A percentile compares a stretch with the other conserved stretches of the same genome.
These are phyloP conservation scores for Thereva unica DNA, from an alignment of 2,888 invertebrate genomes.

Conservation along the genomic window DNA sequence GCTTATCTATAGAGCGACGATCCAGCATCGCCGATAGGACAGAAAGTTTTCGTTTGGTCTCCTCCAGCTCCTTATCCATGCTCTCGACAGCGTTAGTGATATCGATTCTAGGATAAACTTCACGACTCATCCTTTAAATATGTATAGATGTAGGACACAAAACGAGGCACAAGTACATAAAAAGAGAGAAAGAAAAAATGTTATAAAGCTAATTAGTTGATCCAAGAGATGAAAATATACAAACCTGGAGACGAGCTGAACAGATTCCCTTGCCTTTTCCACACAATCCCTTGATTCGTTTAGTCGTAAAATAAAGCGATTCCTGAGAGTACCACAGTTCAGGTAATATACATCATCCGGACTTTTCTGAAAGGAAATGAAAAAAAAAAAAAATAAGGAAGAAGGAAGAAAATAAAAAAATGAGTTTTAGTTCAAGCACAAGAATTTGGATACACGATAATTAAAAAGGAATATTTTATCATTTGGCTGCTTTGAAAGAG, in stretches of 20 bases:
- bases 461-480: too few species aligned
- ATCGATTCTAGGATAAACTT: conserved; percentile 57
- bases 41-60: conserved; percentile 56
- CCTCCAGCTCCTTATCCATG: conserved; percentile 56
- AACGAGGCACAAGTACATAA: conserved; percentile 6
- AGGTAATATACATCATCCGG: conserved; percentile 56
- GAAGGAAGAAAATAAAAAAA: conserved; percentile 5
- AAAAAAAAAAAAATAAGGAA: conserved; percentile 26
- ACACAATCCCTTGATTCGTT: conserved; percentile 58
- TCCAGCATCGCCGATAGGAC: conserved; percentile 70
- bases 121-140: conserved; percentile 54
- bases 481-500: too few species aligned
- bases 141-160: not conserved
- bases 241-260: conserved; percentile 54
- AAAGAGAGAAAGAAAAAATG: conserved; percentile 6
- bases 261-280: conserved; percentile 57
- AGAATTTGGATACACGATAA: too few species aligned
- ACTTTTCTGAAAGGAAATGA: conserved; percentile 50
- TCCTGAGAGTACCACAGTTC: conserved; percentile 57
- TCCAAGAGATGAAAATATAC: conserved; percentile 20
- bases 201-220: conserved; percentile 18
- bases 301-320: conserved; percentile 57
- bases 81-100: conserved; percentile 52
- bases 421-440: not conserved
- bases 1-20: conserved; percentile 79